A percentile compares a stretch with the other conserved stretches of the same genome.
phyloP scores from a whole-genome alignment of 2,113 vertebrate species.

The Chloropsis cyanopogon region DNA sequence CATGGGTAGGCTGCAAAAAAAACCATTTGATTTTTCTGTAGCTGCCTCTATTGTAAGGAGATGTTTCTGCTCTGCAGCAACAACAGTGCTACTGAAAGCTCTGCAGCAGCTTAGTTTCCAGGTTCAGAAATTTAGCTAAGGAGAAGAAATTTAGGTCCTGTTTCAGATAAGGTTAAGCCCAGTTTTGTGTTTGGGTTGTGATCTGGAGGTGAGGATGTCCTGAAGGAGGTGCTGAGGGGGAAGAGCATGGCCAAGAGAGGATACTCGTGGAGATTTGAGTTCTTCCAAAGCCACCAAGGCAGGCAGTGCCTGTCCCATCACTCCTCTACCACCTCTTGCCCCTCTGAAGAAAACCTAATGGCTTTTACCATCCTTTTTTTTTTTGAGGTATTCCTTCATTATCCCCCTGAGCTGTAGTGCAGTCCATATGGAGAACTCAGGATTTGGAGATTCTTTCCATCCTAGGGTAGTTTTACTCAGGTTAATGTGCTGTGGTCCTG shows the following conservation, averaged over 20 bases:
- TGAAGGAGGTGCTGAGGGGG: not conserved
- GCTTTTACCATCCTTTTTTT: not conserved
- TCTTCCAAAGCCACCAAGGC: not conserved
- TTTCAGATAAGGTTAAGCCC: not conserved
- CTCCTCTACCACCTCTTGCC: not conserved
- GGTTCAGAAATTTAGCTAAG: not conserved
- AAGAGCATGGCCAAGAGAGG: not conserved
- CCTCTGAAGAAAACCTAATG: not conserved
- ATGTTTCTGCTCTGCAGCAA: slow-evolving; percentile 42
- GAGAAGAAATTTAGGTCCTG: not conserved
- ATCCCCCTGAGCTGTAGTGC: not conserved
- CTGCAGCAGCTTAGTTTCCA: not conserved
- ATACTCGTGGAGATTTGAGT: rapidly evolving
- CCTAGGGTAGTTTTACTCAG: not conserved
- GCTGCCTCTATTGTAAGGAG: slow-evolving; percentile 18
- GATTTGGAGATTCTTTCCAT: not conserved
- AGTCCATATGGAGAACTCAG: rapidly evolving
- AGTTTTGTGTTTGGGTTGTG: not conserved
- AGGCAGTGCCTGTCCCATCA: rapidly evolving
- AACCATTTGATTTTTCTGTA: slow-evolving; percentile 49
- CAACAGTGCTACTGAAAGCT: not conserved
- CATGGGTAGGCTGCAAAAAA: slow-evolving; percentile 43
- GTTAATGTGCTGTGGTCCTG: not conserved
- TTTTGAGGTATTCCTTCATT: not conserved
- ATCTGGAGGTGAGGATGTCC: not conserved